Conservation (phyloP, 2,113 vertebrate genomes). For the Smithornis capensis region DNA sequence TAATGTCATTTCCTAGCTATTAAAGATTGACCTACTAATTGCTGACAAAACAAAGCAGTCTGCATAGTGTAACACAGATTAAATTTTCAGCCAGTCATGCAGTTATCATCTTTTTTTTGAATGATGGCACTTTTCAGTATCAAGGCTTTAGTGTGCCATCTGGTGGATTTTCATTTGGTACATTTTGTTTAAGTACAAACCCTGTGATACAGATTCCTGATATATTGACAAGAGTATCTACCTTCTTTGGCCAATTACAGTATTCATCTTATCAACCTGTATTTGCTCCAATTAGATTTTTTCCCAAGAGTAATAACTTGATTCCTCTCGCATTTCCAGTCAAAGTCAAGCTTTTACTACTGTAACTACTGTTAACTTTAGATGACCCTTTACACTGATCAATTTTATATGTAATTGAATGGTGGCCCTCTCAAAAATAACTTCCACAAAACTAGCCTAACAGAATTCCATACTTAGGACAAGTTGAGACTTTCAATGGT, state of each 20-base stretch:
- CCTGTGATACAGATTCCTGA: background rate
- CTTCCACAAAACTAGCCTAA: background rate
- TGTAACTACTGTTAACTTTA: background rate
- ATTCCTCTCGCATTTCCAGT: background rate
- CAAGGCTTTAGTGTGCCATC: constrained; percentile 68
- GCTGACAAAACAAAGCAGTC: background rate
- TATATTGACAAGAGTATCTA: background rate
- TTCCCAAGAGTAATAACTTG: background rate
- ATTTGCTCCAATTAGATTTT: background rate
- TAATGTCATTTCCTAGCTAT: background rate
- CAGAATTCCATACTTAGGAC: background rate
- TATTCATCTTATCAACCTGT: background rate
- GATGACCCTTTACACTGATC: background rate
- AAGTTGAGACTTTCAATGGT: background rate
- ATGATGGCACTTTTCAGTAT: rapidly evolving
- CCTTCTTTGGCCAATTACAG: background rate
- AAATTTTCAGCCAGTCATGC: background rate
- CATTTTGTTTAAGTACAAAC: background rate
- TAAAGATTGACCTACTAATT: background rate
- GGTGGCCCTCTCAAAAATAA: background rate
- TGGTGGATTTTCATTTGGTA: constrained; percentile 35
- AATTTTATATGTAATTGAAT: rapidly evolving
- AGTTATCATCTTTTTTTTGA: background rate
- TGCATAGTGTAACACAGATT: background rate
- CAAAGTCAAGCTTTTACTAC: background rate